phyloP scores from a whole-genome alignment of 2,113 vertebrate species.

The Myiozetetes cayanensis region DNA sequence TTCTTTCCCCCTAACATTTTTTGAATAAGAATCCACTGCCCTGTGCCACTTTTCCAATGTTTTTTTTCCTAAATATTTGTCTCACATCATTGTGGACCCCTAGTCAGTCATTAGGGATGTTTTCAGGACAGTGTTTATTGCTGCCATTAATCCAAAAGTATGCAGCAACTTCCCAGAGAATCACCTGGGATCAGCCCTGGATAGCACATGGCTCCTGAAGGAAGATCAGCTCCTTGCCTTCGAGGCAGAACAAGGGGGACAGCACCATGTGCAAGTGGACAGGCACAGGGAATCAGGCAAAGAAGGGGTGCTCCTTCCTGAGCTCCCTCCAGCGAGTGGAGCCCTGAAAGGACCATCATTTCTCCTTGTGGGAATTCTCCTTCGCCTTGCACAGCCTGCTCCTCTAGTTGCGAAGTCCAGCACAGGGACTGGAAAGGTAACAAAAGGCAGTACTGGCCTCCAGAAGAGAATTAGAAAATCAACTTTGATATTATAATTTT shows the following conservation, averaged over 20 bases:
- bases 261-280: neutral
- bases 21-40: neutral
- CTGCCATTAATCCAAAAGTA: neutral
- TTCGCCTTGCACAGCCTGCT: neutral
- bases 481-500: neutral
- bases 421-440: neutral
- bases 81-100: accelerated
- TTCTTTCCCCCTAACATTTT: neutral
- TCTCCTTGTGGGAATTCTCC: neutral
- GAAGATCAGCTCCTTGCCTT: neutral
- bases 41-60: accelerated
- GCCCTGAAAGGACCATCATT: neutral
- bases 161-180: neutral
- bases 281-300: neutral
- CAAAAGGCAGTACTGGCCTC: neutral
- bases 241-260: neutral
- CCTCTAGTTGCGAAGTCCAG: neutral
- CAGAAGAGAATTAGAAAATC: neutral
- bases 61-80: neutral
- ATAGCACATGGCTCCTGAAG: accelerated
- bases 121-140: neutral
- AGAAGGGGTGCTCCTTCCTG: neutral
- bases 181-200: neutral
- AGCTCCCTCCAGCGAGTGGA: neutral
- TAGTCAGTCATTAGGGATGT: neutral